These are phyloP conservation scores for Nycticorax nycticorax DNA, from an alignment of 2,113 vertebrate species.

Conservation along the genomic window DNA sequence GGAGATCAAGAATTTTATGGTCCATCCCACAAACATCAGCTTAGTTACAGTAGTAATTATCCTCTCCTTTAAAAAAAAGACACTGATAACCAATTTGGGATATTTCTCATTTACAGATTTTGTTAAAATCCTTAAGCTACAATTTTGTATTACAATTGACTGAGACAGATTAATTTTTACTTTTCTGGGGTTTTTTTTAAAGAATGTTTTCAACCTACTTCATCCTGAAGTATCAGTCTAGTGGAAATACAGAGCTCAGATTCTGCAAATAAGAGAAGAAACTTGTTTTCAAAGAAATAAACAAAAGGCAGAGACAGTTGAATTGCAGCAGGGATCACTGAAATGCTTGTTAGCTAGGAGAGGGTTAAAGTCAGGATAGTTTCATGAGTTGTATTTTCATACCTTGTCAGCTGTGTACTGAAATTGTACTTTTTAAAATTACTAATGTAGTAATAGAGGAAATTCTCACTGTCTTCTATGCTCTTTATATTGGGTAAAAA, in stretches of 20 bases:
- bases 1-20: background rate
- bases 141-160: background rate
- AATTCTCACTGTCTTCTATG: background rate
- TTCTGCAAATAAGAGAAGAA: background rate
- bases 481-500: background rate
- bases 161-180: background rate
- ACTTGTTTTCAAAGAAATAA: background rate
- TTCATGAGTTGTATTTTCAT: background rate
- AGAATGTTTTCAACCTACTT: background rate
- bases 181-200: background rate
- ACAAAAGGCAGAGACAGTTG: background rate
- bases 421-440: background rate
- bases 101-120: background rate
- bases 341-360: background rate
- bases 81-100: background rate
- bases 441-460: background rate
- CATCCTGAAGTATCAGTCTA: background rate
- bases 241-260: background rate
- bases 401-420: background rate
- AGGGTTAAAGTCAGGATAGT: background rate
- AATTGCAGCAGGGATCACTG: background rate
- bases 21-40: background rate
- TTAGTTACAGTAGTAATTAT: background rate
- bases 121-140: background rate
- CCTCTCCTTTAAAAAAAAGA: background rate